Evolutionary conservation across 2,797 vertebrate genomes (phyloP), one percentile per base, ranked within the genome.

Genomic region (Antennarius maculatus): DNA sequence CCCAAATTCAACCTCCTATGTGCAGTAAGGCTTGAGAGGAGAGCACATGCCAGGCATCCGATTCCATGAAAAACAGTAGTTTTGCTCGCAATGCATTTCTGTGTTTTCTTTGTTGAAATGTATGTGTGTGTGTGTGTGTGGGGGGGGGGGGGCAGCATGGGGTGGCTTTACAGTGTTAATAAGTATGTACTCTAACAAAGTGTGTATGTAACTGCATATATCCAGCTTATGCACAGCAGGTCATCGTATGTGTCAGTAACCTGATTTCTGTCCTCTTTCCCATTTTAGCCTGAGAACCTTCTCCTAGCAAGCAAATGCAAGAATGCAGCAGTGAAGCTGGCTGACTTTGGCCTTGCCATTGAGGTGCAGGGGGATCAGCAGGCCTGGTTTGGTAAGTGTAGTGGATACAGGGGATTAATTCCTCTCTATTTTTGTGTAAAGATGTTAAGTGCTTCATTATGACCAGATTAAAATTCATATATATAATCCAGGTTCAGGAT

Each of bases 261-360:
- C 15, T 42, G 10, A 15, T 61, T 68, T 39, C 43, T 78, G 43
- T 79, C 54, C 31, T 61, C 8, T 52, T 56, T 16, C 41, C 60
- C 46, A 50, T 78, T 69, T 18, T 77, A 99, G 97, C 97, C 97
- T 0, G 97, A 99, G 92, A 99, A 99, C 87, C 93, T 98, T 81
- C 97, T 99, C 54, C 92, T 99, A 82, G 97, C 97, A 77, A 98
- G 97, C 92, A 98, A 98, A 88, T 98, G 96, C 88, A 99, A 99
- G 91, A 97, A 97, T 1, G 97, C 97, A 0, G 97, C 97, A 0
- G 97, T 99, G 90, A 99, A 99, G 82, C 93, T 99, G 90, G 97
- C 97, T 0, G 97, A 99, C 89, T 99, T 99, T 0, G 97, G 97
- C 68, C 92, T 98, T 15, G 97, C 96, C 82, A 98, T 98, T 10